A percentile compares a stretch with the other conserved stretches of the same genome.
Evolutionary conservation across 2,888 invertebrate genomes (phyloP).

Genomic region (Heteromurus nitidus): DNA sequence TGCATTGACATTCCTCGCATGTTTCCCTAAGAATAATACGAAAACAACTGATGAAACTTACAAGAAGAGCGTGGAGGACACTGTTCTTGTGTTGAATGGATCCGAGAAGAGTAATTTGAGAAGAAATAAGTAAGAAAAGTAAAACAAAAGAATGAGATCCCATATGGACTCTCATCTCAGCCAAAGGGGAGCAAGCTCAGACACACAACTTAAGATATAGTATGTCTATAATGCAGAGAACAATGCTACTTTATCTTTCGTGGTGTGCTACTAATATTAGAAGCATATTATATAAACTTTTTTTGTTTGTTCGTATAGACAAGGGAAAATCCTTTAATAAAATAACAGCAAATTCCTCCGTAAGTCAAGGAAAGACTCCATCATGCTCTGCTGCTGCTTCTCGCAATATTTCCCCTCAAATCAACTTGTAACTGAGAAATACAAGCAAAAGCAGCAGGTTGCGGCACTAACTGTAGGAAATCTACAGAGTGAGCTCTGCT

Average conservation of each 20-base stretch:
- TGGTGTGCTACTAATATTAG: not conserved
- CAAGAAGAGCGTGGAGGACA: too few species aligned
- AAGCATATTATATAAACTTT: not conserved
- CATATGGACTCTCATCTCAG: slow-evolving; percentile 32
- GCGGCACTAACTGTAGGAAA: slow-evolving; percentile 14
- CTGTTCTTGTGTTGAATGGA: too few species aligned
- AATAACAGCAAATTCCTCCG: slow-evolving; percentile 46
- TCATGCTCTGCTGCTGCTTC: too few species aligned
- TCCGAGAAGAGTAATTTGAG: slow-evolving; percentile 45
- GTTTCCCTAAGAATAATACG: not conserved
- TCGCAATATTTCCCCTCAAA: not conserved
- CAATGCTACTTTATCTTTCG: too few species aligned
- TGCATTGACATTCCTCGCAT: slow-evolving; percentile 11
- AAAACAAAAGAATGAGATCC: slow-evolving; percentile 41
- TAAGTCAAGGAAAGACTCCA: slow-evolving; percentile 13
- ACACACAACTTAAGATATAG: not conserved
- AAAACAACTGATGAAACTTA: not conserved
- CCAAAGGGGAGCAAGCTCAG: not conserved
- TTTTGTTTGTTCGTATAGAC: not conserved
- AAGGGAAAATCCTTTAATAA: slow-evolving; percentile 47
- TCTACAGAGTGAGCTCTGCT: not conserved
- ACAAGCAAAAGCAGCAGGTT: slow-evolving; percentile 40
- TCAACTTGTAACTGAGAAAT: slow-evolving; percentile 1
- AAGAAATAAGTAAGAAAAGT: slow-evolving; percentile 29
- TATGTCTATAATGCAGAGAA: too few species aligned